Base-by-base conservation (phyloP, 37 sponge, comb jelly and placozoan genomes). In the Diacarnus erythraeanus region DNA sequence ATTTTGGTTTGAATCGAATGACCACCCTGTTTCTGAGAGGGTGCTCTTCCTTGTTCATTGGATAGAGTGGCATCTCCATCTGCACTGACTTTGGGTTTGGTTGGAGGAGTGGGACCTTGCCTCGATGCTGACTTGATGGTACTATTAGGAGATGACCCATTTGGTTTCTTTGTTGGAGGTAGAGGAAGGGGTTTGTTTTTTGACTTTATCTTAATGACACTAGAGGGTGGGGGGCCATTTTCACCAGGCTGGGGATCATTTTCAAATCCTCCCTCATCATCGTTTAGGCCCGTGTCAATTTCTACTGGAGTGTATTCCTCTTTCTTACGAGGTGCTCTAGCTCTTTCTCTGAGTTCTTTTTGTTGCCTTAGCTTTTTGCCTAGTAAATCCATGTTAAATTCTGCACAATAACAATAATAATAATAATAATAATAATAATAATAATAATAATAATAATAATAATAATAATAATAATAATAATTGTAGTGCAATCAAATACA, bases 311-410 rank as follows among this genome's bases (percentile, higher is more conserved):
- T 76, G 77, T 76, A 76, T 27, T 76, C 57, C 8, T 76, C n/a
- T 40, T 23, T 59, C 33, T 26, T 59, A 37, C 35, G 35, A 60
- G 61, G 40, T 18, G 38, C 38, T 42, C 60, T 76, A 6, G 60
- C 36, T 9, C 15, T 31, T 29, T 56, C 75, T 3, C 47, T 6
- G 40, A 70, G 26, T 22, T 76, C 71, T 58, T 84, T 84, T 38
- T 77, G 77, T 26, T 75, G 77, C 42, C 36, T 70, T 34, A 84
- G 34, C 39, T 65, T 68, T 43, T 77, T 58, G 41, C 68, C 38
- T n/a, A 84, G 60, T 58, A 68, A 44, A 0, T 70, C 35, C 77
- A 77, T 76, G 71, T 84, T 77, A 70, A 84, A 57, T 22, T 69
- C 84, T 84, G n/a, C n/a, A n/a, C n/a, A n/a, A n/a, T n/a, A n/a